Percentiles rank a stretch among this genome's conserved stretches.
These are phyloP conservation scores for Dufourea novaeangliae DNA, from an alignment of 1,140 invertebrate genomes.

Conservation along the genomic window DNA sequence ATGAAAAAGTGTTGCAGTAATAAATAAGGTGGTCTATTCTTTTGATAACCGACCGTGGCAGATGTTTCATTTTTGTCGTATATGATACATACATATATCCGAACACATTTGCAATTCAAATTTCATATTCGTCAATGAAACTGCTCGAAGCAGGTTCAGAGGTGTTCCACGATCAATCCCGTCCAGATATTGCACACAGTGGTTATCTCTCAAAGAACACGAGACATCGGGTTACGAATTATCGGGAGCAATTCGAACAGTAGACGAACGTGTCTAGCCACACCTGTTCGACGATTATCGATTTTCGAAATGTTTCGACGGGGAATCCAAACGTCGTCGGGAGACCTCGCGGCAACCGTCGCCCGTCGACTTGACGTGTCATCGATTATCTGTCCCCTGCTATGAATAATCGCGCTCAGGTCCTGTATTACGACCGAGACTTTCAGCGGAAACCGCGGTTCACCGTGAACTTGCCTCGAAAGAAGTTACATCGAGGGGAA, in stretches of 20 bases:
- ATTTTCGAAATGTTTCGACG: constrained; percentile 68
- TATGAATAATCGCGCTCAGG: constrained; percentile 74
- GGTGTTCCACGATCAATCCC: too few relatives aligned
- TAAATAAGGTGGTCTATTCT: too few relatives aligned
- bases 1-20: too few relatives aligned
- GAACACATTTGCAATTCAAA: too few relatives aligned
- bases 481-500: constrained; percentile 23
- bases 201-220: constrained; percentile 21
- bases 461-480: constrained; percentile 52
- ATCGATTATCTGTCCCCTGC: constrained; percentile 65
- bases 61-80: too few relatives aligned
- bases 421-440: constrained; percentile 59
- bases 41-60: too few relatives aligned
- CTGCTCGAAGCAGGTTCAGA: too few relatives aligned
- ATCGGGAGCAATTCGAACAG: constrained; percentile 64
- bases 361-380: constrained; percentile 62
- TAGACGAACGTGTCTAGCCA: constrained; percentile 56
- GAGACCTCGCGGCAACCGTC: constrained; percentile 61
- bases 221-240: constrained; percentile 39
- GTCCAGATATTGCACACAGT: neutral
- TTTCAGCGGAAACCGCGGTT: constrained; percentile 56
- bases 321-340: constrained; percentile 63
- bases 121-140: too few relatives aligned
- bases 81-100: too few relatives aligned
- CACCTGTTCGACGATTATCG: constrained; percentile 73